phyloP scores from a whole-genome alignment of 2,113 vertebrate species.

The Cygnus atratus region DNA sequence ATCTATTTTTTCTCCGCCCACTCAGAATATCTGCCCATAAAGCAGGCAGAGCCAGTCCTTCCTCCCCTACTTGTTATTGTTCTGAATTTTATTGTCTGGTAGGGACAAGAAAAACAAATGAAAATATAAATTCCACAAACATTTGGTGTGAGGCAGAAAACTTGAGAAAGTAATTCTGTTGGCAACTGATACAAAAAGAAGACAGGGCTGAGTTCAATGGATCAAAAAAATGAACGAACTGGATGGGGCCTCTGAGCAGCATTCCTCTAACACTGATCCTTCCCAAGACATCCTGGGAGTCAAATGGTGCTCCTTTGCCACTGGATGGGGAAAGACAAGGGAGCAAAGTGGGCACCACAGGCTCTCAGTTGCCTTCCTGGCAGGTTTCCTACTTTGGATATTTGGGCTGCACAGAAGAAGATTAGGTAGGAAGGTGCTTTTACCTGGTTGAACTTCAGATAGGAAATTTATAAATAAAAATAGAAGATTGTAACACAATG shows the following conservation, averaged over 20 bases:
- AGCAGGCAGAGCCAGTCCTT: background rate
- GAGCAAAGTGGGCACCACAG: accelerated
- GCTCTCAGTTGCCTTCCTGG: background rate
- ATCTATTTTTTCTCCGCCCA: background rate
- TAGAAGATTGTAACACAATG: background rate
- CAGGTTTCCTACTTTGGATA: background rate
- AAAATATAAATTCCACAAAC: background rate
- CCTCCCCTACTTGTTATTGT: background rate
- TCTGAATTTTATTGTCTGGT: background rate
- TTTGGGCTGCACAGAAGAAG: background rate
- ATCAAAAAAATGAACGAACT: background rate
- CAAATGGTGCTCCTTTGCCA: background rate
- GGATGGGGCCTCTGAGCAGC: background rate
- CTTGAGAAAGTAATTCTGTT: background rate
- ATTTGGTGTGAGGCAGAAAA: background rate
- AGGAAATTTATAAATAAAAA: background rate
- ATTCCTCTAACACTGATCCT: background rate
- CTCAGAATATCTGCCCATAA: background rate
- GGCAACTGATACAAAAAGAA: background rate
- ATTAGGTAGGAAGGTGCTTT: background rate
- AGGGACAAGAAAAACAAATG: background rate
- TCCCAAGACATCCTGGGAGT: background rate
- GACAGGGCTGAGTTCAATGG: background rate
- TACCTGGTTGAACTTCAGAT: background rate
- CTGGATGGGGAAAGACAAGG: background rate